phyloP scores from a whole-genome alignment of 2,888 invertebrate species.

The Calliopum simillimum region DNA sequence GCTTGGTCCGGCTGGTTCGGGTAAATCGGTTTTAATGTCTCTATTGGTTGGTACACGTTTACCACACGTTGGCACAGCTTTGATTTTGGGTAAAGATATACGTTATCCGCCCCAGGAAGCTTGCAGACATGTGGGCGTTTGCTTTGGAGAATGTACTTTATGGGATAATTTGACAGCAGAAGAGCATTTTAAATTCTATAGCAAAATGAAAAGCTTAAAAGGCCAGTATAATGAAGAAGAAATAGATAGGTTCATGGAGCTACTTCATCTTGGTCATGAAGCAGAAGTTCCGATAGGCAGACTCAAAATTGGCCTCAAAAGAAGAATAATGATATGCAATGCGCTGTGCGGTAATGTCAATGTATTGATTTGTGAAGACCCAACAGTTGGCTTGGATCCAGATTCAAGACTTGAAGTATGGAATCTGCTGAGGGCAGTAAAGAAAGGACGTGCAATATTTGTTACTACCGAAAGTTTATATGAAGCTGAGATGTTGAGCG shows the following conservation, averaged over 20 bases:
- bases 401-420: constrained; percentile 82
- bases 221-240: constrained; percentile 70
- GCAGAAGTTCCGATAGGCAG: constrained; percentile 70
- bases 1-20: constrained; percentile 82
- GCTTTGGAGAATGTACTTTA: constrained; percentile 85
- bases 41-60: constrained; percentile 84
- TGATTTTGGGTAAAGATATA: constrained; percentile 77
- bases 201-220: constrained; percentile 74
- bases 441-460: constrained; percentile 79
- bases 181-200: constrained; percentile 85
- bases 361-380: constrained; percentile 79
- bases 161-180: constrained; percentile 83
- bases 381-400: constrained; percentile 87
- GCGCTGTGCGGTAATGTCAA: constrained; percentile 79
- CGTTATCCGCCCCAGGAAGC: constrained; percentile 71
- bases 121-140: constrained; percentile 78
- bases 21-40: constrained; percentile 91
- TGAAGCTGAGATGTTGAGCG: constrained; percentile 86
- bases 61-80: constrained; percentile 75
- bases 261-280: constrained; percentile 75
- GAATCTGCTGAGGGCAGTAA: constrained; percentile 80
- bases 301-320: constrained; percentile 80
- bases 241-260: constrained; percentile 72
- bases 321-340: constrained; percentile 78
- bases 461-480: constrained; percentile 90